phyloP scores from a whole-genome alignment of 2,888 invertebrate genomes.

The Oscheius myriophilus region DNA sequence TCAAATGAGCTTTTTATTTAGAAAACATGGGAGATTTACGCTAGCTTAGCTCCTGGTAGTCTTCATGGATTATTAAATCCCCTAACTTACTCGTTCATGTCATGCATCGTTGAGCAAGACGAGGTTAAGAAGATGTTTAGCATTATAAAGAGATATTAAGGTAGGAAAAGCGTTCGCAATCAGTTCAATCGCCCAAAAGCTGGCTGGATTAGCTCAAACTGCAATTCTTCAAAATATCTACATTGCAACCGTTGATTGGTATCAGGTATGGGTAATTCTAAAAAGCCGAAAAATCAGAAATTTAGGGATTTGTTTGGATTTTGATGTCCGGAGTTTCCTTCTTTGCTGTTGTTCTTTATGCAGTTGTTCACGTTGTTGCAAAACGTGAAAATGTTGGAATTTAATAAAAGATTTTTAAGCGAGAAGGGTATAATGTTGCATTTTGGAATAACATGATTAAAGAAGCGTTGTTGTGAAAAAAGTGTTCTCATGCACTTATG shows the following conservation, averaged over 20 bases:
- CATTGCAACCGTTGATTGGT: constrained; percentile 65
- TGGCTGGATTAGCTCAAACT: constrained; percentile 61
- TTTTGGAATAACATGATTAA: too few relatives aligned
- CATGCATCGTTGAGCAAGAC: constrained; percentile 61
- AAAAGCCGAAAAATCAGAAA: constrained; percentile 14
- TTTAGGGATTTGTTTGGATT: constrained; percentile 65
- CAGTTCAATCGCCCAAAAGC: constrained; percentile 59
- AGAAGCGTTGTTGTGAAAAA: too few relatives aligned
- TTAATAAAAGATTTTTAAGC: constrained; percentile 20
- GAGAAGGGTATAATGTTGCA: too few relatives aligned
- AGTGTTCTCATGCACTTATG: too few relatives aligned
- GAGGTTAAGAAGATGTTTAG: constrained; percentile 42
- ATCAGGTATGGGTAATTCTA: constrained; percentile 43
- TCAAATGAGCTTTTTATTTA: constrained; percentile 20
- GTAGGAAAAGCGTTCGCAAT: constrained; percentile 65
- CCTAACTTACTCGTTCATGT: constrained; percentile 63
- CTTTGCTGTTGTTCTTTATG: constrained; percentile 54
- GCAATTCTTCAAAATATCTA: constrained; percentile 65
- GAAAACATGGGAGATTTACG: constrained; percentile 62
- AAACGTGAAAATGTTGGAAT: constrained; percentile 53
- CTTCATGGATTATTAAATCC: constrained; percentile 66
- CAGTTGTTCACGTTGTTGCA: constrained; percentile 57
- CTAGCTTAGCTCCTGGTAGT: constrained; percentile 59
- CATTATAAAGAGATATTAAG: constrained; percentile 36
- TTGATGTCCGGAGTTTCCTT: constrained; percentile 56